Evolutionary conservation across 2,888 invertebrate species (phyloP).

Genomic region (Lasioglossum pauxillum): DNA sequence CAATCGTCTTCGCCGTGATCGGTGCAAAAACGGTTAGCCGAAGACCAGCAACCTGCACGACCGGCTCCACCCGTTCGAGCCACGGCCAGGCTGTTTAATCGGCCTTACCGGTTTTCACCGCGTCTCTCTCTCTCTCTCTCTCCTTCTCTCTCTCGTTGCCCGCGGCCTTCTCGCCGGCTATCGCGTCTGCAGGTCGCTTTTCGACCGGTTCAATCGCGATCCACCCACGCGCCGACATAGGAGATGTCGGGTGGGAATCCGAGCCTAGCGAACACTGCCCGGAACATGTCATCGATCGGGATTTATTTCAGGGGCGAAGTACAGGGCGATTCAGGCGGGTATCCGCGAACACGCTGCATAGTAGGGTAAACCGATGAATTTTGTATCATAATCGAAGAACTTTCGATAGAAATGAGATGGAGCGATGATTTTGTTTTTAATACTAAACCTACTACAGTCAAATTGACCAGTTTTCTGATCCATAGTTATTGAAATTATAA

Average conservation of each 20-base stretch:
- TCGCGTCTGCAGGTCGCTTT: constrained; percentile 45
- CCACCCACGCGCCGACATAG: constrained; percentile 8
- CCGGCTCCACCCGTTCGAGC: constrained; percentile 63
- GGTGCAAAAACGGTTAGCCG: constrained; percentile 33
- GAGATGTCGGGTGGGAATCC: not conserved
- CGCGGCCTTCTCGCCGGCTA: constrained; percentile 46
- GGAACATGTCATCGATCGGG: not conserved
- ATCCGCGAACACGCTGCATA: too few relatives aligned
- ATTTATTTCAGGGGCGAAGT: not conserved
- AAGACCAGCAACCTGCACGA: constrained; percentile 61
- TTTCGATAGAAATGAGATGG: too few relatives aligned
- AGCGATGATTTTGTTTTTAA: too few relatives aligned
- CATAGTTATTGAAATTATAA: too few relatives aligned
- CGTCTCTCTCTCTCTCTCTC: constrained; percentile 39
- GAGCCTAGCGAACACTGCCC: not conserved
- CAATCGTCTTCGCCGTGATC: constrained; percentile 43
- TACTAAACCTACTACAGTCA: too few relatives aligned
- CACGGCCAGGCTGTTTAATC: constrained; percentile 66
- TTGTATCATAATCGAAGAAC: too few relatives aligned
- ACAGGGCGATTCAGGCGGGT: not conserved
- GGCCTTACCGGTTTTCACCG: constrained; percentile 68
- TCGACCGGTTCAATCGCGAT: constrained; percentile 33
- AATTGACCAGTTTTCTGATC: too few relatives aligned
- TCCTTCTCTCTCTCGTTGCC: constrained; percentile 54
- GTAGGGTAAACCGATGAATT: too few relatives aligned